phyloP scores from a whole-genome alignment of 2,113 vertebrate genomes.

The Chrysochloris asiatica region DNA sequence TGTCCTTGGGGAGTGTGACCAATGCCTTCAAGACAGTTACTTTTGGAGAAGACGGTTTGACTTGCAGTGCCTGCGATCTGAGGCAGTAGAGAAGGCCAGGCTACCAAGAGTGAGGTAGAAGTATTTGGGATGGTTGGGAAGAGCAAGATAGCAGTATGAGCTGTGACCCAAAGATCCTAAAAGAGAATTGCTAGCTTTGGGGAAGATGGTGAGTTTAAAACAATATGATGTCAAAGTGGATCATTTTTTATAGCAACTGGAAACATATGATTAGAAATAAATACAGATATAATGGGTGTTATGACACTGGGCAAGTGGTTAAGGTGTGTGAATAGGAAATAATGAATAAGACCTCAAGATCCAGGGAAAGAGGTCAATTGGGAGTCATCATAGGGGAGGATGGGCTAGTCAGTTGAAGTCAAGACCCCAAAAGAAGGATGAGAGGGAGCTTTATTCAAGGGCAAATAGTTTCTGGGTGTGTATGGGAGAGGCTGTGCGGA shows the following conservation, averaged over 20 bases:
- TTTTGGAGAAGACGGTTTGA: slow-evolving; percentile 18
- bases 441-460: neutral
- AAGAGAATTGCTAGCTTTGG: slow-evolving; percentile 28
- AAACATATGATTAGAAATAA: neutral
- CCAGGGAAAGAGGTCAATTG: neutral
- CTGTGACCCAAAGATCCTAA: neutral
- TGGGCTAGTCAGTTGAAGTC: neutral
- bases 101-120: neutral
- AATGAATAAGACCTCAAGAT: neutral
- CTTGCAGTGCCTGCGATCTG: neutral
- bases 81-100: neutral
- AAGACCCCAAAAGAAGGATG: neutral
- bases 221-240: neutral
- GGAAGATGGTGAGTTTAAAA: neutral
- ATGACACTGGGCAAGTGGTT: neutral
- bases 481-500: neutral
- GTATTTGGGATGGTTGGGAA: neutral
- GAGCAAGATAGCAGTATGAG: neutral
- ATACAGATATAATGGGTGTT: neutral
- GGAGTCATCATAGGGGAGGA: neutral
- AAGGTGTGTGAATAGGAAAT: neutral
- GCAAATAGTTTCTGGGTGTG: neutral
- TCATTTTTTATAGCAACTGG: neutral
- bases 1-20: neutral
- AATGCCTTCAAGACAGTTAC: neutral